Evolutionary conservation across 2,113 vertebrate genomes (phyloP).

Genomic region (Catagonus wagneri): DNA sequence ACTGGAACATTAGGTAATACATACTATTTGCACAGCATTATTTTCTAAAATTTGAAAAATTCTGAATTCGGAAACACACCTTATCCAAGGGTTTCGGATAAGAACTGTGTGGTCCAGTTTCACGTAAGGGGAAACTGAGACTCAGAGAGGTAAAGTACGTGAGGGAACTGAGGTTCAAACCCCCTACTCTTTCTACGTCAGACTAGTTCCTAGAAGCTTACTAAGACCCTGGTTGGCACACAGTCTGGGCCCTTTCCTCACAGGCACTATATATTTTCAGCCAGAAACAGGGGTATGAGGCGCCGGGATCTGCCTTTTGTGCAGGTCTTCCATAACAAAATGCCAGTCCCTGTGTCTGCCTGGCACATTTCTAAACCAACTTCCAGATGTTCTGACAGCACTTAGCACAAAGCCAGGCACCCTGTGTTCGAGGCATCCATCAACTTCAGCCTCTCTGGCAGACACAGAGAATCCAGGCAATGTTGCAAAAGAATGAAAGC

Average conservation of each 20-base stretch:
- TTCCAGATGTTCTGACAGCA: neutral
- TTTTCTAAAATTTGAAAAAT: neutral
- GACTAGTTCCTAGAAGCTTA: neutral
- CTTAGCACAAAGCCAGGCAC: neutral
- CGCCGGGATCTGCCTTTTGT: neutral
- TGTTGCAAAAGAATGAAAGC: rapidly evolving
- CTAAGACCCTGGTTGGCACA: rapidly evolving
- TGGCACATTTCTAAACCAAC: neutral
- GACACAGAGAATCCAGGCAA: rapidly evolving
- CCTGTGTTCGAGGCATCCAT: neutral
- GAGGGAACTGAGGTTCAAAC: neutral
- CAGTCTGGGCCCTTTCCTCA: neutral
- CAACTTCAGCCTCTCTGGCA: neutral
- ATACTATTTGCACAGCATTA: neutral
- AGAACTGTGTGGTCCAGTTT: neutral
- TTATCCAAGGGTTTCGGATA: neutral
- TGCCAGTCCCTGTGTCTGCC: neutral
- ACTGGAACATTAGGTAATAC: neutral
- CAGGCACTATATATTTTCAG: neutral
- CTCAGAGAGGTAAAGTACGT: neutral
- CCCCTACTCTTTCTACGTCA: no score
- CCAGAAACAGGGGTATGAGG: neutral
- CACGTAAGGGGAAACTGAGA: neutral
- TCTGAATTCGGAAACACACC: neutral
- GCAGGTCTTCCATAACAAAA: neutral